Evolutionary conservation across 2,797 vertebrate genomes (phyloP), one percentile per base, ranked within the genome.

Genomic region (Micropoecilia bifurca): DNA sequence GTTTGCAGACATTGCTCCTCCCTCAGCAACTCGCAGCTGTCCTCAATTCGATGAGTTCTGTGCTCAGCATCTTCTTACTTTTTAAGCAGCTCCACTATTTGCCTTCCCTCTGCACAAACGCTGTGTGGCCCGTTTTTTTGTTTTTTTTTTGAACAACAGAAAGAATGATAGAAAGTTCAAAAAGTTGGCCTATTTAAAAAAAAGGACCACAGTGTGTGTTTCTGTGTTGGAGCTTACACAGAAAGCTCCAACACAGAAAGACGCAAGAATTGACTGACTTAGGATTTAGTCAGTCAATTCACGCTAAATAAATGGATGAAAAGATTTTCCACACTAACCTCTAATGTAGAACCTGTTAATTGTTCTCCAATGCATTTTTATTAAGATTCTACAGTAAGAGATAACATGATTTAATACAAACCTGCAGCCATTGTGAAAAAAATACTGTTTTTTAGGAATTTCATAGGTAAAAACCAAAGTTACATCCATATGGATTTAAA

Each of bases 301-400:
- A 81, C 84, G 74, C 81, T 77, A 90, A 85, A 90, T 77, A 57
- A 85, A 85, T 75, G 72, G 75, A 91, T 74, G 74, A 71, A 71
- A 80, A 83, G 57, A 74, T 73, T 71, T 5, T 71, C 80, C 48
- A 55, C n/a, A 6, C 22, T 66, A 20, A 82, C 47, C 69, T 53
- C 30, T 66, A 28, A 45, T 33, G 1, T 76, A 73, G 59, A 81
- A 83, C 68, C 68, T 80, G 85, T 61, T 66, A 71, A 69, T 61
- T 30, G 77, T 83, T 84, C 45, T 28, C 6, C 16, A 55, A 6
- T 20, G 7, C 8, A 41, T 46, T 68, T 30, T 4, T 53, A 25
- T 14, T 22, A 28, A 43, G 18, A 12, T 53, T 45, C 18, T 55
- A n/a, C n/a, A 77, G 20, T 9, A 53, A 45, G 43, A 55, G 7